Base-by-base conservation (phyloP, 2,113 vertebrate species). In the Bagarius yarrelli region DNA sequence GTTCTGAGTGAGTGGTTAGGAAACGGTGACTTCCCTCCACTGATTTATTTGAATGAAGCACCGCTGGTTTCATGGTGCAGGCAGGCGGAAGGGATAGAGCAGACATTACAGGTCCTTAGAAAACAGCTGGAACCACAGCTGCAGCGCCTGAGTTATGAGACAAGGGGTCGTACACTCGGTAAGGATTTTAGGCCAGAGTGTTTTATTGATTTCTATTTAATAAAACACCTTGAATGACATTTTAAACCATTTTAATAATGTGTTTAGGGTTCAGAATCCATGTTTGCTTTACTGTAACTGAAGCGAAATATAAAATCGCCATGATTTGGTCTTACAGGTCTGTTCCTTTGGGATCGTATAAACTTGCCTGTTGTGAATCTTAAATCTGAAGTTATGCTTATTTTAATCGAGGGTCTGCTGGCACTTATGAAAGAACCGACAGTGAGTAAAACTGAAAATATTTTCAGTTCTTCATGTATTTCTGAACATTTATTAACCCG, bases 1-100 rank as follows among this genome's bases (percentile, higher is more conserved):
- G 95, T 96, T 85, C 85, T 95, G n/a, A 89, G 95, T 67, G 93
- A 95, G 70, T 97, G 95, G 96, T 89, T 91, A 64, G 86, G 86
- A 79, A 50, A 85, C 80, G 12, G 60, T 5, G 60, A 21, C 15
- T 64, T 47, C 4, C 94, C 93, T 0, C 89, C 88, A 0, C 86
- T 86, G 56, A 60, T 81, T 32, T 96, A 95, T 73, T 88, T 97
- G 81, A 87, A 71, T 11, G 91, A 94, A 59, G 25, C 63, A 1
- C 90, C 90, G 12, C 86, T 96, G 66, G 91, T 91, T 85, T 80
- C 47, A 3, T 97, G 96, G 95, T 91, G 88, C 85, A 85, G 84
- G 80, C 87, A 94, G 87, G 91, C 92, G 0, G 86, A 92, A 61
- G 88, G 91, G 83, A 88, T 95, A 89, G 94, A 96, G 84, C 94